These are phyloP conservation scores for Macquaria ambigua DNA, from an alignment of 2,113 vertebrate species.

Conservation along the genomic window DNA sequence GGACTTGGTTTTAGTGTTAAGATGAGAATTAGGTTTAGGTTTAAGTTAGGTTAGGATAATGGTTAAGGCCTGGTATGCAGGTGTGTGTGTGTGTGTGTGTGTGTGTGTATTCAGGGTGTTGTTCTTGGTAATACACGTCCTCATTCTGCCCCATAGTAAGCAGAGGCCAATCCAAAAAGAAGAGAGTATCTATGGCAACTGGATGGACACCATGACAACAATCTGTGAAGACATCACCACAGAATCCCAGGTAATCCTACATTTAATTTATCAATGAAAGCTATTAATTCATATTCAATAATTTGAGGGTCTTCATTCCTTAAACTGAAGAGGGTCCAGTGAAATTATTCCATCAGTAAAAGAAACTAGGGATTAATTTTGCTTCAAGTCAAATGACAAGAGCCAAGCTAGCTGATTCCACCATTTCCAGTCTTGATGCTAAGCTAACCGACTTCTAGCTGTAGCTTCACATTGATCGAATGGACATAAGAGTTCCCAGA, in stretches of 20 bases:
- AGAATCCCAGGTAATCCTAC: constrained; percentile 61
- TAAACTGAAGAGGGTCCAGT: neutral
- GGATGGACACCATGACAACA: constrained; percentile 83
- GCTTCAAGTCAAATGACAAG: too few relatives aligned
- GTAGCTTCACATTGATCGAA: too few relatives aligned
- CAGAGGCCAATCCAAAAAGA: constrained; percentile 72
- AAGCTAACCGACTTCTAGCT: too few relatives aligned
- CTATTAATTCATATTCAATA: neutral
- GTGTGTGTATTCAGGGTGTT: neutral
- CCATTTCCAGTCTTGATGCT: too few relatives aligned
- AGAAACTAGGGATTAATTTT: neutral
- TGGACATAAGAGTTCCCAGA: too few relatives aligned
- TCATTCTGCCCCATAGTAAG: constrained; percentile 60
- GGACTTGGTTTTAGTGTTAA: neutral
- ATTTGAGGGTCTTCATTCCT: neutral
- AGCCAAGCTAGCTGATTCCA: too few relatives aligned
- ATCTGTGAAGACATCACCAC: constrained; percentile 80
- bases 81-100: neutral
- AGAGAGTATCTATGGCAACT: constrained; percentile 84
- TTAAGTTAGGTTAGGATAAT: neutral
- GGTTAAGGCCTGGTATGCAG: neutral
- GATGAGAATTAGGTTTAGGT: neutral
- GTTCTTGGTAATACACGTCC: too few relatives aligned
- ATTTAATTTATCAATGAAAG: neutral
- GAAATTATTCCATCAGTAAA: neutral